Base-by-base conservation (phyloP, 2,113 vertebrate genomes). In the Laterallus jamaicensis region DNA sequence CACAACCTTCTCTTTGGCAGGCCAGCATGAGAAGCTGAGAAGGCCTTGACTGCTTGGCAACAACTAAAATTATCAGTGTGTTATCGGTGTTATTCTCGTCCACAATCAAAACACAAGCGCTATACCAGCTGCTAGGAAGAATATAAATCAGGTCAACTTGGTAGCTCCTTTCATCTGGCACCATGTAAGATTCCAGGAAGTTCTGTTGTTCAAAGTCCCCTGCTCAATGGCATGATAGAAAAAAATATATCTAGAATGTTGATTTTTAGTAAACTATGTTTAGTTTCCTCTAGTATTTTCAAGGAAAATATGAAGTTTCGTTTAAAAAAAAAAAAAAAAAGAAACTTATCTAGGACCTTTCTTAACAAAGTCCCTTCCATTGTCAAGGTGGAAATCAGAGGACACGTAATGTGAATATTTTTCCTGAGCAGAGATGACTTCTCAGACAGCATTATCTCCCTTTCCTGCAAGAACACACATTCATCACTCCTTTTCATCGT, bases 401-500 rank as follows among this genome's bases (percentile, higher is more conserved):
- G 62, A 55, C 31, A 44, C 5, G 28, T 19, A 63, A 94, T 75
- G 42, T 74, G 39, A 58, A 42, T 86, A 25, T 54, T 52, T 52
- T 52, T 55, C 75, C 67, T 84, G 62, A 89, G 62, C 44, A 50
- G 66, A 44, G 56, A 66, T 85, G 66, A 86, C 64, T 94, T 90
- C 75, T 95, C 88, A 94, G 87, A 40, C 64, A 94, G 77, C 16
- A 24, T 86, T 79, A 75, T 79, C 60, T 83, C 81, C 69, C 66
- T 85, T 66, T 76, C 28, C 92, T 85, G 86, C 81, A 91, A 85
- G 63, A 93, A 56, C 40, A 91, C 44, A 50, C 54, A 80, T 89
- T 92, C 67, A 62, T 96, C 88, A 59, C 81, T 96, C 81, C 77
- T 92, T 95, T 94, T 59, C 88, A 82, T 93, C 86, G 18, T 88